These are phyloP conservation scores for Mirounga angustirostris DNA, from an alignment of 2,113 vertebrate genomes.

Conservation along the genomic window DNA sequence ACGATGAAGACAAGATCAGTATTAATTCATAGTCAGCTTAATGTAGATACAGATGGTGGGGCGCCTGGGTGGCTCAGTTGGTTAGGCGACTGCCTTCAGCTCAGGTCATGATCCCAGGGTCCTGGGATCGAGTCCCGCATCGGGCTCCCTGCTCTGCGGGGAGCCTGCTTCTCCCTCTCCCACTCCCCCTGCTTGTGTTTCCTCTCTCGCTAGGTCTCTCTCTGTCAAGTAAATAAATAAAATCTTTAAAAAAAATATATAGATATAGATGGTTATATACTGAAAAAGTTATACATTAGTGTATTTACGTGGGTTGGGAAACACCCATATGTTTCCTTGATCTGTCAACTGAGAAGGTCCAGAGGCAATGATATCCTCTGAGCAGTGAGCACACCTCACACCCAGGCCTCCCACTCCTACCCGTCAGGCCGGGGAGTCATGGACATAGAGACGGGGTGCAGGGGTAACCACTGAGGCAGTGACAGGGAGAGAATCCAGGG, in stretches of 20 bases:
- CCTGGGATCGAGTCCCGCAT: no score
- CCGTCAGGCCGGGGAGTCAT: background rate
- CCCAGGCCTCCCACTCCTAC: background rate
- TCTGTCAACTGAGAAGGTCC: background rate
- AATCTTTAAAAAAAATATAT: background rate
- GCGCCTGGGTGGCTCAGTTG: no score
- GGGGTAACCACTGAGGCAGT: background rate
- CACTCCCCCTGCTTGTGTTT: no score
- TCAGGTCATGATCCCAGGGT: no score
- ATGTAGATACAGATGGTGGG: background rate
- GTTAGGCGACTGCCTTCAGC: no score
- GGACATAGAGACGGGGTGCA: background rate
- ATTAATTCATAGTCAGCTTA: background rate
- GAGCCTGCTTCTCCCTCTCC: no score
- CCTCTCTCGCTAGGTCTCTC: no score
- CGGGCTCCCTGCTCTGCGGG: no score
- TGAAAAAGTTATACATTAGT: background rate
- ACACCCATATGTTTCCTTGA: background rate
- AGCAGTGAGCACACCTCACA: background rate
- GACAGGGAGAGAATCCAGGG: background rate
- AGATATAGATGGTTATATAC: background rate
- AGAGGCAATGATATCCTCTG: background rate
- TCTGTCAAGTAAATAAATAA: no score
- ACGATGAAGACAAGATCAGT: background rate
- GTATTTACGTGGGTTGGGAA: background rate